Conservation (phyloP, 2,888 invertebrate genomes). For the Acanthosoma haemorrhoidale region DNA sequence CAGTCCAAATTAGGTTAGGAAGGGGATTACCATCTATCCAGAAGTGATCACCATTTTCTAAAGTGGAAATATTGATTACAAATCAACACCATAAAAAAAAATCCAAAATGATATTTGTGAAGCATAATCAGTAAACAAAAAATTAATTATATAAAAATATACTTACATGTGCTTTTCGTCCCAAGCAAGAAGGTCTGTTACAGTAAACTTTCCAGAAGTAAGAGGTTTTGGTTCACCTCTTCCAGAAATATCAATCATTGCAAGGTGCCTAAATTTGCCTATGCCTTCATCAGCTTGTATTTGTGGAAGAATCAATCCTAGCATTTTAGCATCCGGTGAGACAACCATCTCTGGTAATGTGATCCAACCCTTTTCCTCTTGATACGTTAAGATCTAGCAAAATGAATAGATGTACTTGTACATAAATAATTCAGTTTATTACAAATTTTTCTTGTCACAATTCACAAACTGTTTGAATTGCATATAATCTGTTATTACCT, state of each 20-base stretch:
- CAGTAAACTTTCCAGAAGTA: constrained; percentile 62
- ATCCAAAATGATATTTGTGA: no score
- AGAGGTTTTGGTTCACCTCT: constrained; percentile 44
- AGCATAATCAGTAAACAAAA: no score
- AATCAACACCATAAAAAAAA: no score
- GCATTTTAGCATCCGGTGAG: constrained; percentile 56
- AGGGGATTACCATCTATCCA: no score
- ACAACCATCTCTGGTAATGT: constrained; percentile 53
- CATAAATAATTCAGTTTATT: no score
- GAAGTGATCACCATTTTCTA: no score
- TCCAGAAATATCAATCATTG: constrained; percentile 48
- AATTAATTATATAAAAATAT: no score
- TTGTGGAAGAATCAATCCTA: constrained; percentile 69
- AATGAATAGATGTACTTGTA: background rate
- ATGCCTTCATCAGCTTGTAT: constrained; percentile 46
- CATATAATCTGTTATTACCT: no score
- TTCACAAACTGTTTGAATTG: no score
- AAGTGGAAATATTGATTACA: no score
- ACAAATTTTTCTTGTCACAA: no score
- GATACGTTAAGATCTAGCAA: constrained; percentile 32
- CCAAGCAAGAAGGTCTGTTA: constrained; percentile 70
- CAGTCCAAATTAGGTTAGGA: no score
- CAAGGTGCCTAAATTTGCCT: constrained; percentile 58
- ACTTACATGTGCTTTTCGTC: constrained; percentile 65
- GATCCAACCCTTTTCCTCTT: constrained; percentile 58